Base-by-base conservation (phyloP, 2,888 invertebrate species). In the Hypercompe scribonia region DNA sequence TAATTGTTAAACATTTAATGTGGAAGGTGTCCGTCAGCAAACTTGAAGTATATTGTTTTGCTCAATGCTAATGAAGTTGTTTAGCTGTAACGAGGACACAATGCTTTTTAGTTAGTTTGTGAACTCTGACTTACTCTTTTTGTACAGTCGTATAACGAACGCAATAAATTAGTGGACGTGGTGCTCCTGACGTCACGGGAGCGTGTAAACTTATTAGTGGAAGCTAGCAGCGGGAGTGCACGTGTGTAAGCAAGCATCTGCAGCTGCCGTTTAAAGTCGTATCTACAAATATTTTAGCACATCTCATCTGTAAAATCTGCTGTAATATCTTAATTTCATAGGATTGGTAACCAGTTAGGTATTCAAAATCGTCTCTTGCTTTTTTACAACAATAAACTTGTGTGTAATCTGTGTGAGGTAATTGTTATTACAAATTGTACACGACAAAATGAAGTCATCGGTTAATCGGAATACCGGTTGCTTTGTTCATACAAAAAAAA, bases 111-210 rank as follows among this genome's bases (percentile, higher is more conserved):
- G 33, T 64, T 34, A 63, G 21, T 33, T 34, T 11, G 34, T 34
- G 64, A 64, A 24, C 34, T 24, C 10, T 64, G 24, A 10, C 4
- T 33, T 34, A 3, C 24, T 10, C 11, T 24, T 34, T 64, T 64
- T 64, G 64, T 34, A 21, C 34, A 24, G 7, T 64, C 24, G 64
- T 34, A 21, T 34, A 64, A 64, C 24, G 64, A 64, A 64, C 34
- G 64, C 64, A 24, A 64, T 64, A 64, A 64, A 64, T 64, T 34
- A 64, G 64, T 34, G 33, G 34, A 64, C 21, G 34, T 21, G 21
- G 64, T 64, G 64, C 33, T 64, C 34, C 24, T 34, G 64, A 64
- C 64, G 64, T 64, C 64, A 64, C 64, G 64, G 24, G 21, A 64
- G 33, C 64, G 33, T 34, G 33, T 64, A 64, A 33, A 34, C 64